phyloP scores from a whole-genome alignment of 2,888 invertebrate species.

The Ceraclea dissimilis region DNA sequence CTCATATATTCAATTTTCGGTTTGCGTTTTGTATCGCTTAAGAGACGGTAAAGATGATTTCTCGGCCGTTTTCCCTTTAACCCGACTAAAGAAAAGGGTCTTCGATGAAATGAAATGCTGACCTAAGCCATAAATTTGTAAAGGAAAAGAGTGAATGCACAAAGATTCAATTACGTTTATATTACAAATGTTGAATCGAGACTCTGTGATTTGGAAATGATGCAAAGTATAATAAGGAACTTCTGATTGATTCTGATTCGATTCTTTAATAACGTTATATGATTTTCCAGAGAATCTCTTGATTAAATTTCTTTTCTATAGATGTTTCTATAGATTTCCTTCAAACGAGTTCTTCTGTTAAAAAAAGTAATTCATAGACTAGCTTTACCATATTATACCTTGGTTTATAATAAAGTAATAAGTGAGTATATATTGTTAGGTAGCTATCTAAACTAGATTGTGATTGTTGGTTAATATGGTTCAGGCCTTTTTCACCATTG shows the following conservation, averaged over 20 bases:
- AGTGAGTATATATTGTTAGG: no score
- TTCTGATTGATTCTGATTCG: neutral
- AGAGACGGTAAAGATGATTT: neutral
- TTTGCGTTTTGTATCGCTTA: constrained; percentile 1
- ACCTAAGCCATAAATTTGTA: neutral
- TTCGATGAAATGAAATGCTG: neutral
- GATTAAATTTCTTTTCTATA: no score
- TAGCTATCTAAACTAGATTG: no score
- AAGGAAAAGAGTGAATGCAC: neutral
- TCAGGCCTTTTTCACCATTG: no score
- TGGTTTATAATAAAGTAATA: no score
- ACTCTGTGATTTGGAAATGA: neutral
- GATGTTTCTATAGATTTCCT: no score
- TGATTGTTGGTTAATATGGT: no score
- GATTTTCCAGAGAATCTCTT: no score
- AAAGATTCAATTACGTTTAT: neutral
- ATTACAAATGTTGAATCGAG: neutral
- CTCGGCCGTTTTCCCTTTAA: neutral
- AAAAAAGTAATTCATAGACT: no score
- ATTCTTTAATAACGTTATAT: no score
- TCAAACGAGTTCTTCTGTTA: no score
- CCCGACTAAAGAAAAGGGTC: neutral
- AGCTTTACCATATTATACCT: no score
- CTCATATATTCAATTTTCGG: constrained; percentile 3
- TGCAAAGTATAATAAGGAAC: neutral